Percentiles rank a stretch among this genome's conserved stretches.
phyloP scores from a whole-genome alignment of 2,797 vertebrate genomes.

The Salarias fasciatus region DNA sequence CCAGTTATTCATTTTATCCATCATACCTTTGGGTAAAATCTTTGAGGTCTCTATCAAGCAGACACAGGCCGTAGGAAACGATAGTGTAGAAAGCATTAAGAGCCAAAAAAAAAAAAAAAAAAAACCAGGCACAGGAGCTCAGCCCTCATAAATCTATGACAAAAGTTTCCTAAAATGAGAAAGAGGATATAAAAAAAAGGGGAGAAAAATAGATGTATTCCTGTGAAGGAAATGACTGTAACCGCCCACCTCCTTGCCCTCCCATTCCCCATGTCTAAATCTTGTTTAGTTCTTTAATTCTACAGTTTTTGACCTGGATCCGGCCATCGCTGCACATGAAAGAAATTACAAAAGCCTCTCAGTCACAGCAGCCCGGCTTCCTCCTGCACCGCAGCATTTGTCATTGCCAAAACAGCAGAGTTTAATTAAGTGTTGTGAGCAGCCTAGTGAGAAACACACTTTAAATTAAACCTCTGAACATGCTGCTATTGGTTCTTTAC shows the following conservation, averaged over 20 bases:
- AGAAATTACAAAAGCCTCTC: conserved; percentile 94
- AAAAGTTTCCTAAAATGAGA: conserved; percentile 79
- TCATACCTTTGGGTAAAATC: conserved; percentile 66
- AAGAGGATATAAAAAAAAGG: conserved; percentile 61
- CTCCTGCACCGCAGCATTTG: conserved; percentile 95
- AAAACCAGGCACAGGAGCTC: conserved; percentile 68
- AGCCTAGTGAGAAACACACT: conserved; percentile 99
- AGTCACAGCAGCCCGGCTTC: conserved; percentile 91
- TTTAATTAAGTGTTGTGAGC: conserved; percentile 99
- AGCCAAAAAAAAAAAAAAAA: conserved; percentile 77
- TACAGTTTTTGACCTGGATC: conserved; percentile 90
- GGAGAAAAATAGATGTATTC: conserved; percentile 68
- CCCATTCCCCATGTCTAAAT: conserved; percentile 78
- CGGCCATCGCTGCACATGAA: conserved; percentile 90
- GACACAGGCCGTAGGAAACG: conserved; percentile 67
- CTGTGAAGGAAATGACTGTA: conserved; percentile 81
- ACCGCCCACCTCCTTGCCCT: conserved; percentile 72
- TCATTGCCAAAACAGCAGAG: conserved; percentile 99
- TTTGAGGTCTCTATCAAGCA: conserved; percentile 69
- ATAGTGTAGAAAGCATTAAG: conserved; percentile 70
- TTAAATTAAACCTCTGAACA: conserved; percentile 99
- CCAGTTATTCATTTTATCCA: conserved; percentile 66
- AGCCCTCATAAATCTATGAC: conserved; percentile 84
- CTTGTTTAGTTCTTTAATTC: conserved; percentile 89
- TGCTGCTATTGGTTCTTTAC: conserved; percentile 97